Percentiles rank a stretch among this genome's conserved stretches.
Conservation (phyloP, 2,113 vertebrate genomes). For the Crotalus viridis region DNA sequence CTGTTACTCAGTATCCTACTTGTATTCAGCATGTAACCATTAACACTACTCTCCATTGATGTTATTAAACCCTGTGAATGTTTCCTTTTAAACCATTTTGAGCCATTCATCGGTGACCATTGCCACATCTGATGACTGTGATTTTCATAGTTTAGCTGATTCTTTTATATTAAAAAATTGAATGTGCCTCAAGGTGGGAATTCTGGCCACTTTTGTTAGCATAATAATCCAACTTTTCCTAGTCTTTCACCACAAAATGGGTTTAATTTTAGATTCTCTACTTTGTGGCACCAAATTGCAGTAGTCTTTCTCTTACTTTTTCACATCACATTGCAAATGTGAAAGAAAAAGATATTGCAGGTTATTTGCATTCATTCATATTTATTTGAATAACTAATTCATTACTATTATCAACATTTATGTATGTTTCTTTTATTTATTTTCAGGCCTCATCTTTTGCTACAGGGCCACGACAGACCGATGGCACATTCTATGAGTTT, state of each 20-base stretch:
- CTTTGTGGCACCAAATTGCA: not conserved
- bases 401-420: not conserved
- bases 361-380: not conserved
- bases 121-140: not conserved
- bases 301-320: not conserved
- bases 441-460: conserved; percentile 61
- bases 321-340: not conserved
- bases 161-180: not conserved
- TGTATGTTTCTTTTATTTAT: conserved; percentile 6
- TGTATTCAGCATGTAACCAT: not conserved
- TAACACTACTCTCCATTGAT: not conserved
- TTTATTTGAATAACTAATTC: not conserved
- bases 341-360: not conserved
- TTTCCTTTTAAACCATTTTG: not conserved
- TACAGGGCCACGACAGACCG: conserved; percentile 69
- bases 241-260: not conserved
- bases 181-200: not conserved
- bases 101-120: not conserved
- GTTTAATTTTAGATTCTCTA: not conserved
- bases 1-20: not conserved
- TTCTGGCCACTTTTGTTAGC: not conserved
- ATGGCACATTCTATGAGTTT: conserved; percentile 82
- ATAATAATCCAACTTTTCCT: not conserved
- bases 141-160: not conserved
- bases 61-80: not conserved